These are phyloP conservation scores for Melipona quadrifasciata DNA, from an alignment of 1,140 invertebrate genomes.

Conservation along the genomic window DNA sequence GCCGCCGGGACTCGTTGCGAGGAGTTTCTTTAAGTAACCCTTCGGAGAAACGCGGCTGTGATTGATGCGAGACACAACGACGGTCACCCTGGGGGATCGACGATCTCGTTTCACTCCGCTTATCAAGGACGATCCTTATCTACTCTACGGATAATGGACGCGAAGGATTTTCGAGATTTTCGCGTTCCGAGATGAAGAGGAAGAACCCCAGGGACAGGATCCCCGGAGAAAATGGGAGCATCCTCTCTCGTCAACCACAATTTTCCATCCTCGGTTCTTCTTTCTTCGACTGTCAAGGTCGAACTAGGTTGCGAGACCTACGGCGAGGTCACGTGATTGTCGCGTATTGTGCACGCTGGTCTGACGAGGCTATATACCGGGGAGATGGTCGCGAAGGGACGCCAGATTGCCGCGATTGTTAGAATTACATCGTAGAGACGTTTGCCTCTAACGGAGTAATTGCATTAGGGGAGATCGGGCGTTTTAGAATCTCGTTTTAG, in stretches of 20 bases:
- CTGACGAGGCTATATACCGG: not conserved
- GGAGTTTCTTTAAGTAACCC: conserved; percentile 3
- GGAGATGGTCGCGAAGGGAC: conserved; percentile 26
- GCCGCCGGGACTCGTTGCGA: conserved; percentile 27
- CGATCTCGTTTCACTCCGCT: conserved; percentile 46
- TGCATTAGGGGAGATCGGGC: too few relatives aligned
- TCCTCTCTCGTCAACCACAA: conserved; percentile 56
- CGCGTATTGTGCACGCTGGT: conserved; percentile 13
- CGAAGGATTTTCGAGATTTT: conserved; percentile 29
- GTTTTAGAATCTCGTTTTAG: not conserved
- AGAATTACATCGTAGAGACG: not conserved
- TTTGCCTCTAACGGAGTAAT: not conserved
- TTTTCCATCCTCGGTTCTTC: conserved; percentile 32
- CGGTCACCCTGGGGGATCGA: conserved; percentile 47
- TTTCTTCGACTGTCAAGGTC: conserved; percentile 52
- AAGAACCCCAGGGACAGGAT: not conserved
- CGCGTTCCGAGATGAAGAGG: not conserved
- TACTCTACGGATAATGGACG: conserved; percentile 3
- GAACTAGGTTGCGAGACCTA: not conserved
- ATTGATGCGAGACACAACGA: conserved; percentile 41
- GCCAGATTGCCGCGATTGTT: conserved; percentile 24
- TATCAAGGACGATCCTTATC: conserved; percentile 54
- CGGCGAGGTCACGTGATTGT: conserved; percentile 12
- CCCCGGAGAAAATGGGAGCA: conserved; percentile 41
- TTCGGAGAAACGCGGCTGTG: conserved; percentile 21